Conservation (phyloP, 2,113 vertebrate species). For the Anhinga anhinga region DNA sequence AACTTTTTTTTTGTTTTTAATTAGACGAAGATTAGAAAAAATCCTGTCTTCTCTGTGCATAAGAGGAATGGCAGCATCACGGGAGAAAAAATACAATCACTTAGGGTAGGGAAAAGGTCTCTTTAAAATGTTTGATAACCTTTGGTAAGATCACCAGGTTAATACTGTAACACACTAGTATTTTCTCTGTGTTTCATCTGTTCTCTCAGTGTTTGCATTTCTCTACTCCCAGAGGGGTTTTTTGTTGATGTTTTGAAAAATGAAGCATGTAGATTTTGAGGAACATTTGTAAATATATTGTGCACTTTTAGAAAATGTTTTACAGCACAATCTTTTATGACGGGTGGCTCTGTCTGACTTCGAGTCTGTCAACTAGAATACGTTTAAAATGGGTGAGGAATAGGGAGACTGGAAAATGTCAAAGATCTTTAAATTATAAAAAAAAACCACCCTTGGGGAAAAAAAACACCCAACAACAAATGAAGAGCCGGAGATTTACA, state of each 20-base stretch:
- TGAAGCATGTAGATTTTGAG: background rate
- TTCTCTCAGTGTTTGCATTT: background rate
- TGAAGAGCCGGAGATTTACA: background rate
- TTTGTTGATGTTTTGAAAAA: constrained; percentile 30
- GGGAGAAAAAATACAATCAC: background rate
- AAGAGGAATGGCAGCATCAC: constrained; percentile 19
- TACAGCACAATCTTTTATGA: background rate
- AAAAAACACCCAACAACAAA: background rate
- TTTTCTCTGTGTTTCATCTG: background rate
- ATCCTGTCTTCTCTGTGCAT: background rate
- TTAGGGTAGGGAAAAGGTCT: background rate
- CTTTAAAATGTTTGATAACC: background rate
- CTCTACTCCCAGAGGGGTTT: background rate
- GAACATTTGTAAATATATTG: background rate
- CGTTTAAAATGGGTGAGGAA: background rate
- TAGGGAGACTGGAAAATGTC: background rate
- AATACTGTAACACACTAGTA: background rate
- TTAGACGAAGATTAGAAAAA: constrained; percentile 62
- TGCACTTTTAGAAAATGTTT: background rate
- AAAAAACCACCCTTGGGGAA: accelerated
- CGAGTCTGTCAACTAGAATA: background rate
- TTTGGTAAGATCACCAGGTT: background rate
- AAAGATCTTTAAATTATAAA: background rate
- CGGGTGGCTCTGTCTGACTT: background rate
- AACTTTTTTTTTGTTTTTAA: constrained; percentile 60